Conservation (phyloP, 2,888 invertebrate genomes). For the Mythimna ferrago region DNA sequence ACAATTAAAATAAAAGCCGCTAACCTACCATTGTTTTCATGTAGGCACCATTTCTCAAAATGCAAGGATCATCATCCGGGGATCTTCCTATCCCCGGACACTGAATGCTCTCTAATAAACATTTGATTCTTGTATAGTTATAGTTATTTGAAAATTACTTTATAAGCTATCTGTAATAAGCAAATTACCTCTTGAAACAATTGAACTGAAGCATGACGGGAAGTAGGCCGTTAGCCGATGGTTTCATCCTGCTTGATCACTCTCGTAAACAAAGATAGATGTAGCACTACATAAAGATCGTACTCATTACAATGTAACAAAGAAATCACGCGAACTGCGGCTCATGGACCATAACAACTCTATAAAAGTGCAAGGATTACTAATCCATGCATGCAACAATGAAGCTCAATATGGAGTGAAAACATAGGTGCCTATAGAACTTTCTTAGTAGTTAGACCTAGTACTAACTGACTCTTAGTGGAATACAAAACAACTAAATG, state of each 20-base stretch:
- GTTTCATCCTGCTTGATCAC: conserved; percentile 26
- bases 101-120: background rate
- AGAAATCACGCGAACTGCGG: conserved; percentile 28
- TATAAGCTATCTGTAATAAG: conserved; percentile 6
- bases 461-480: background rate
- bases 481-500: conserved; percentile 4
- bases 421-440: conserved; percentile 13
- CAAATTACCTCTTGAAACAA: conserved; percentile 36
- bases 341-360: conserved; percentile 31
- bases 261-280: conserved; percentile 21
- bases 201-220: conserved; percentile 25
- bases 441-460: conserved; percentile 2
- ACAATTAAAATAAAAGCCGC: no score
- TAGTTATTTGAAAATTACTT: conserved; percentile 1
- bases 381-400: conserved; percentile 33
- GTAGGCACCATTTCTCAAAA: background rate
- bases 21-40: background rate
- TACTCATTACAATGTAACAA: conserved; percentile 43
- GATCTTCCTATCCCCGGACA: background rate
- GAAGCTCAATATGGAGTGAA: conserved; percentile 47
- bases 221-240: conserved; percentile 26
- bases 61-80: no score
- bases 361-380: conserved; percentile 39
- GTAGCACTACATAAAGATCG: conserved; percentile 6
- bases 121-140: background rate